Base-by-base conservation (phyloP, 2,888 invertebrate genomes). In the Bimastos eiseni region DNA sequence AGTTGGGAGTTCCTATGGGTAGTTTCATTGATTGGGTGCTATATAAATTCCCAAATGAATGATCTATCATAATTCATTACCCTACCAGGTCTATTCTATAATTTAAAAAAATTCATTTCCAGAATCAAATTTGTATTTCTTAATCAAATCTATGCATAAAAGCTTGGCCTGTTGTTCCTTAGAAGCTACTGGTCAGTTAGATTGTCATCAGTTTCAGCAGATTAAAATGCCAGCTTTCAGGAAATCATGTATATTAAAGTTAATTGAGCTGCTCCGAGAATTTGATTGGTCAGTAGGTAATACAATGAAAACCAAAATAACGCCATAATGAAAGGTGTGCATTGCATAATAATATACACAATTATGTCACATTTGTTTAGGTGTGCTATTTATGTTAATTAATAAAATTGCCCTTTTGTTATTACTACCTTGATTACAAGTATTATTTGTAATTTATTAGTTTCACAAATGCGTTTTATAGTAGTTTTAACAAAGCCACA, bases 371-470 rank as follows among this genome's bases (percentile, higher is more conserved):
- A n/a, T n/a, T 5, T 70, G 70, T 70, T 70, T 70, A 70, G 70
- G 70, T 70, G 70, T n/a, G 70, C n/a, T 70, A 55, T 30, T 55
- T 55, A 70, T n/a, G n/a, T 70, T 70, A 1, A 70, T 70, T 70
- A 70, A 70, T 70, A n/a, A 70, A 70, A 70, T 70, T 70, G 70
- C 70, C 70, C n/a, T 70, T 70, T 70, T 70, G 70, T 70, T 70
- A 70, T n/a, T 70, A n/a, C n/a, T 70, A 70, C 70, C 70, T 70
- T 70, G 70, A 70, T 70, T 70, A 70, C 30, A 70, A 70, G 70
- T 70, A 70, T 70, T 70, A 70, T 70, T 70, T 70, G 30, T 70
- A 49, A 70, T 70, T 70, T 70, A 70, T 70, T n/a, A 70, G 30
- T n/a, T n/a, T 70, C 70, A 30, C n/a, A n/a, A n/a, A 70, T n/a